These are phyloP conservation scores for Harpalus rufipes DNA, from an alignment of 2,888 invertebrate genomes.

Conservation along the genomic window DNA sequence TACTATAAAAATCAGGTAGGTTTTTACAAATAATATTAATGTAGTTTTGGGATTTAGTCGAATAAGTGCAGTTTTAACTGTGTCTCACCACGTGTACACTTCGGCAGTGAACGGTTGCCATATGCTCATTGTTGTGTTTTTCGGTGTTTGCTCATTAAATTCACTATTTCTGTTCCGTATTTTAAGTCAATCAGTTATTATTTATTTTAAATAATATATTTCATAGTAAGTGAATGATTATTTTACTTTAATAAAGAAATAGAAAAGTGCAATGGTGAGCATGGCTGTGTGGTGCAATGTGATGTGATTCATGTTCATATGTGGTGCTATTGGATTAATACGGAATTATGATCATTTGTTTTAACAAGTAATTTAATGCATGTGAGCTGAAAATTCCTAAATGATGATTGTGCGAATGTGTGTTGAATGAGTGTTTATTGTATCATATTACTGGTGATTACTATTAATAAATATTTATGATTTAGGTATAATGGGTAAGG, in stretches of 20 bases:
- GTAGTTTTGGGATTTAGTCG: constrained; percentile 6
- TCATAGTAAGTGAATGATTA: neutral
- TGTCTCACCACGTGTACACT: constrained; percentile 64
- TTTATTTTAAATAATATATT: neutral
- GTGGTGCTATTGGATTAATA: neutral
- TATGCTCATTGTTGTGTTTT: constrained; percentile 63
- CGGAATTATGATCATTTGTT: neutral
- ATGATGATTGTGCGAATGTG: neutral
- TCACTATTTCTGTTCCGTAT: neutral
- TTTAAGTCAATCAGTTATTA: neutral
- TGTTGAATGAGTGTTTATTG: neutral
- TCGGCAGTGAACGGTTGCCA: constrained; percentile 52
- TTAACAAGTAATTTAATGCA: neutral
- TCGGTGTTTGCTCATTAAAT: constrained; percentile 5
- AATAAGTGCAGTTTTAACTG: constrained; percentile 29
- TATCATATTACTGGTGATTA: neutral
- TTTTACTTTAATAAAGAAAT: neutral
- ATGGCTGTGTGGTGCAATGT: neutral
- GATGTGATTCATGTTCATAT: neutral
- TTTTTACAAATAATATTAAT: constrained; percentile 31
- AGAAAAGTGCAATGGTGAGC: neutral
- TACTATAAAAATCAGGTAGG: constrained; percentile 60
- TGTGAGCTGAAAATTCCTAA: neutral
- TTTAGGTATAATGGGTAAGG: constrained; percentile 90
- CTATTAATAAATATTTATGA: neutral